Evolutionary conservation across 2,888 invertebrate species (phyloP), one percentile per base, ranked within the genome.

Genomic region (Agrochola macilenta): DNA sequence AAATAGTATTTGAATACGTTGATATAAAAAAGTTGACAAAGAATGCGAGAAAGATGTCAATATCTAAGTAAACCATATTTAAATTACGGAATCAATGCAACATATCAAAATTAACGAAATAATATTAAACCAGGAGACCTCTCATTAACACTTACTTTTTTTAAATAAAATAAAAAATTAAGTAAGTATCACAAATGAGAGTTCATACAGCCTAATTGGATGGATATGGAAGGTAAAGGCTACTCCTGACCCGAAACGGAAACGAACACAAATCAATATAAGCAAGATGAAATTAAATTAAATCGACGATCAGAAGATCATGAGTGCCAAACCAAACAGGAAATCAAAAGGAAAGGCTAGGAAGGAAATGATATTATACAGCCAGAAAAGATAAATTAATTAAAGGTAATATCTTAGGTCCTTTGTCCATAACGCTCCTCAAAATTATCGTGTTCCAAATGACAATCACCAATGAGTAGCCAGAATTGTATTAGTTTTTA

Each of bases 1-100:
- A 78, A 73, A 70, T 76, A 60, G 1, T 26, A 46, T 52, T 14
- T 17, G 35, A 69, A 58, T 49, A 64, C 35, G 17, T 3, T 20
- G 2, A 2, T 4, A 26, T 39, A 39, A 64, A 58, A 54, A 35
- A 8, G 17, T 61, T 26, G 14, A 20, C 17, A 39, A 39, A 26
- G 4, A 23, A 39, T 30, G 3, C 20, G 9, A 54, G 1, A n/a
- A 20, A 4, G 11, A 72, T 46, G 12, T 11, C 1, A 17, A 26
- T 66, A 26, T 12, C 5, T 17, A 39, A 30, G 12, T 52, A 43
- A 43, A 30, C 7, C 1, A 52, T 66, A 7, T 14, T 61, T 17
- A 26, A 17, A 52, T 52, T 20, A 12, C 26, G 7, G 20, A 68
- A 43, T n/a, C 7, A 30, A n/a, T 30, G 5, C 4, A 12, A 30